Conservation (phyloP, 2,888 invertebrate species). For the Philonicus albiceps region DNA sequence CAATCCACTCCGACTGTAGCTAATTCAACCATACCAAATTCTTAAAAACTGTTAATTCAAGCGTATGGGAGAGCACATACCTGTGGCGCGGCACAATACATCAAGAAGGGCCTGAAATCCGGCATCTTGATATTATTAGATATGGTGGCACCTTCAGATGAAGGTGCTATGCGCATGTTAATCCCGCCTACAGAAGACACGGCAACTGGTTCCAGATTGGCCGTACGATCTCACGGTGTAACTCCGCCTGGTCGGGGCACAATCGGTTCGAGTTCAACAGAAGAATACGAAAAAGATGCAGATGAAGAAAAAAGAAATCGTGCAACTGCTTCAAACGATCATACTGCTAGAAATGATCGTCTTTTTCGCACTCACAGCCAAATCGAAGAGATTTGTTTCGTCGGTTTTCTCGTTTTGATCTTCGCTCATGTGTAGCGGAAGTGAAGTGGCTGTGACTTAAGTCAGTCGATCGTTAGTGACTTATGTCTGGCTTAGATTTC, state of each 20-base stretch:
- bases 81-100: background rate
- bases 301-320: background rate
- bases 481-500: slow-evolving; percentile 11
- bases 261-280: background rate
- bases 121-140: slow-evolving; percentile 21
- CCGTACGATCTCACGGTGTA: background rate
- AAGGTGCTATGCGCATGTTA: background rate
- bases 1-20: background rate
- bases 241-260: slow-evolving; percentile 24
- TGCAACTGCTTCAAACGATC: background rate
- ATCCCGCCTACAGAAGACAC: slow-evolving; percentile 28
- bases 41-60: background rate
- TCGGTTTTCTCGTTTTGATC: slow-evolving; percentile 18
- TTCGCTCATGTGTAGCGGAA: slow-evolving; percentile 39
- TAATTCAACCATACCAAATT: background rate
- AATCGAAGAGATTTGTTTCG: background rate
- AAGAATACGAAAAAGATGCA: background rate
- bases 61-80: background rate
- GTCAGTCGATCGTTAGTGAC: slow-evolving; percentile 10
- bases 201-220: slow-evolving; percentile 31
- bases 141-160: slow-evolving; percentile 16
- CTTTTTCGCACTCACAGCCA: background rate
- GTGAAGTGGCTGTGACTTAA: slow-evolving; percentile 31
- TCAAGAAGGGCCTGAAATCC: background rate
- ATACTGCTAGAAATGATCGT: background rate